phyloP scores from a whole-genome alignment of 1,140 invertebrate genomes.

The Doryteuthis pealeii region DNA sequence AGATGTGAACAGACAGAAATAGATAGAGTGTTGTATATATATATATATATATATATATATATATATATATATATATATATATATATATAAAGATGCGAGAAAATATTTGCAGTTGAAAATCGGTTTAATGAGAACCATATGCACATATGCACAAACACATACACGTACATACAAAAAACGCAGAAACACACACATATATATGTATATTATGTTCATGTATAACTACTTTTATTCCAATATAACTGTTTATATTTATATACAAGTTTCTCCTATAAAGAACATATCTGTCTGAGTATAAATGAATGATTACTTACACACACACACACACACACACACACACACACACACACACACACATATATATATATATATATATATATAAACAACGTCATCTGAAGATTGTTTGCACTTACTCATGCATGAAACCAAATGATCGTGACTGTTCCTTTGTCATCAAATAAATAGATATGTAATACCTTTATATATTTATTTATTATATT shows the following conservation, averaged over 20 bases:
- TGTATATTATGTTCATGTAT: background rate
- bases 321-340: background rate
- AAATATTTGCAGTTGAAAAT: background rate
- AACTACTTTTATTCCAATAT: background rate
- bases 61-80: background rate
- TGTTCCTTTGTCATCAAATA: no score
- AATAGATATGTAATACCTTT: no score
- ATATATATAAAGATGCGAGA: background rate
- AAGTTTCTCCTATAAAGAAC: background rate
- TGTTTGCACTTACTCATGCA: no score
- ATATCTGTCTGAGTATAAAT: background rate
- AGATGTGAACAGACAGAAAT: no score
- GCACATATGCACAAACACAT: background rate
- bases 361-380: slow-evolving; percentile 1
- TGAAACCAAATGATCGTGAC: no score
- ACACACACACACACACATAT: background rate
- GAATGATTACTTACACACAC: background rate
- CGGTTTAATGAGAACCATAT: background rate
- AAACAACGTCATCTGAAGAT: no score
- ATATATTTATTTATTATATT: no score
- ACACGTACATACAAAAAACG: background rate
- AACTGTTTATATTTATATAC: background rate
- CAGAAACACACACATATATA: background rate
- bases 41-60: background rate
- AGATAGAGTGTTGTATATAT: background rate